Conservation (phyloP, 2,797 vertebrate genomes). For the Nannoperca australis region DNA sequence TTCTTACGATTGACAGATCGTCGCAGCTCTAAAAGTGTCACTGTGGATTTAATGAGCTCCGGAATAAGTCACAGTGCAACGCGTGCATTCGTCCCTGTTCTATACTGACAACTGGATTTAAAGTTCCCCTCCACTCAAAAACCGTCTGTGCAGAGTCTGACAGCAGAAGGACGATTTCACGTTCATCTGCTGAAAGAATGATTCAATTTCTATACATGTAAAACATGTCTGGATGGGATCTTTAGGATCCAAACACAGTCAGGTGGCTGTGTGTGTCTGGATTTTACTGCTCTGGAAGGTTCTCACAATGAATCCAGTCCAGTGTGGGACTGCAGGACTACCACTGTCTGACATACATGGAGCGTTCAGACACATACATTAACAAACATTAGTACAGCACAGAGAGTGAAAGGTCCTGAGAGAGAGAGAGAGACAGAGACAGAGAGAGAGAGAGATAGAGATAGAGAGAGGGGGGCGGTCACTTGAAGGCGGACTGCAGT, state of each 20-base stretch:
- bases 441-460: too few relatives aligned
- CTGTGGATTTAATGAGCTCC: neutral
- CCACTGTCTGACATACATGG: conserved; percentile 14
- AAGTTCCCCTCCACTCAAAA: too few relatives aligned
- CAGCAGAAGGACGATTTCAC: too few relatives aligned
- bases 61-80: neutral
- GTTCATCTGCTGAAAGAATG: too few relatives aligned
- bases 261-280: too few relatives aligned
- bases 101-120: neutral
- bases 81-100: conserved; percentile 2
- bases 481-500: conserved; percentile 91
- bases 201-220: too few relatives aligned
- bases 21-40: too few relatives aligned
- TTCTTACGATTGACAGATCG: too few relatives aligned
- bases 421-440: too few relatives aligned
- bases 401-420: conserved; percentile 26
- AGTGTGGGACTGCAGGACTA: neutral
- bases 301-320: conserved; percentile 29
- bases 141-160: too few relatives aligned
- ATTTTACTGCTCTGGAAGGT: neutral
- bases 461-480: conserved; percentile 23
- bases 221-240: too few relatives aligned
- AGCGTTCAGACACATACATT: conserved; percentile 37
- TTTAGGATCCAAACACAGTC: neutral
- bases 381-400: conserved; percentile 42